Evolutionary conservation across 2,888 invertebrate species (phyloP), one percentile per base, ranked within the genome.

Genomic region (Lacanobia wlatinum): DNA sequence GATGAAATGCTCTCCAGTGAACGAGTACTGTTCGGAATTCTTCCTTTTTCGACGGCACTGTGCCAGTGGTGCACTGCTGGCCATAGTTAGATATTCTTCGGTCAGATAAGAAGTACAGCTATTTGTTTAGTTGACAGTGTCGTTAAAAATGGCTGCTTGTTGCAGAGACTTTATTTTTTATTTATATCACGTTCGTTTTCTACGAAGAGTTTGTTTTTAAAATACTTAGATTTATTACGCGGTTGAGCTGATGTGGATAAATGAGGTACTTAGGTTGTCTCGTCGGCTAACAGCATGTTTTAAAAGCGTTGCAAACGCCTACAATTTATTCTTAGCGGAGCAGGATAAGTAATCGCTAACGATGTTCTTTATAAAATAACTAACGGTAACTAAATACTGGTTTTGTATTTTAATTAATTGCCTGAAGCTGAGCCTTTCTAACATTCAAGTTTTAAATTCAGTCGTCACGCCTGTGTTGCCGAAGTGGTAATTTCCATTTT

Each of bases 1-100:
- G 85, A 85, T 73, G 85, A 86, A 86, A 84, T 70, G 70, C 75
- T 70, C 72, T 46, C 70, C 69, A 69, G 72, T 67, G 77, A 50
- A 78, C 71, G 70, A 76, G 71, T 68, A 53, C 58, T 77, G 72
- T 76, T 38, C 28, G 63, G 40, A 65, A 72, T 58, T 63, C 9
- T 61, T 73, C 21, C 58, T 76, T 76, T 85, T 84, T 77, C 53
- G 43, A 72, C 62, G 46, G 58, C 46, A 59, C 70, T 73, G 71
- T 75, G 70, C 80, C 71, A 72, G 56, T 78, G 23, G 61, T 75
- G 48, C 69, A 75, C 61, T 72, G 56, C 5, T 59, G 60, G 71
- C 67, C 75, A 34, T 58, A 38, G 28, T 59, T 48, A 74, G 12
- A 43, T 53, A 61, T 55, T 34, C 53, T 58, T 55, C 46, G 23